Conservation (phyloP, 2,888 invertebrate species). For the Drosophila ochracea region DNA sequence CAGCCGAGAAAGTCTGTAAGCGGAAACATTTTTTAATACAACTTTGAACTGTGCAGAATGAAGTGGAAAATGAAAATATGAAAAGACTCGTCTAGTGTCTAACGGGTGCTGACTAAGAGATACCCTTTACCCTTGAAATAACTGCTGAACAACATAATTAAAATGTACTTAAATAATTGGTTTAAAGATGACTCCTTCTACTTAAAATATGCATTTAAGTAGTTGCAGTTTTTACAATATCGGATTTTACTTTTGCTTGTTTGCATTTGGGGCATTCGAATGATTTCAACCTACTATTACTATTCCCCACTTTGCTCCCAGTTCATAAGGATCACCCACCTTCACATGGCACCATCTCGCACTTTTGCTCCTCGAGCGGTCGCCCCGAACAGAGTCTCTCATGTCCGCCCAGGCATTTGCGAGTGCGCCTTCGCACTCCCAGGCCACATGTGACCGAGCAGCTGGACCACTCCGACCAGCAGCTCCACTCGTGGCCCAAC, state of each 20-base stretch:
- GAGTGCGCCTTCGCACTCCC: conserved; percentile 89
- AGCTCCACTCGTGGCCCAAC: conserved; percentile 88
- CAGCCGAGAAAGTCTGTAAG: conserved; percentile 89
- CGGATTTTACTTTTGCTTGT: neutral
- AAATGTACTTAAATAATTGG: neutral
- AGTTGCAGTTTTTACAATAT: neutral
- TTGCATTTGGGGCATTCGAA: neutral
- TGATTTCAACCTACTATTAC: neutral
- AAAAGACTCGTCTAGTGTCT: neutral
- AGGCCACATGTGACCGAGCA: conserved; percentile 91
- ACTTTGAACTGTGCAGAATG: neutral
- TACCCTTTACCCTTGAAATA: neutral
- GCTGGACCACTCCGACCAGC: conserved; percentile 94
- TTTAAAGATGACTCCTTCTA: neutral
- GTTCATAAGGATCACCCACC: conserved; percentile 82
- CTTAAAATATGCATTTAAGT: neutral
- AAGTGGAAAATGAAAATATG: neutral
- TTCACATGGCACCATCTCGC: conserved; percentile 89
- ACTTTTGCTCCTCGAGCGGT: conserved; percentile 88
- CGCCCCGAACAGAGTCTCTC: conserved; percentile 88
- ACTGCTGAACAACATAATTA: neutral
- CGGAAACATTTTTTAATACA: conserved; percentile 22
- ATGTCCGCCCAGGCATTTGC: conserved; percentile 88
- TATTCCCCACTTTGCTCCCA: neutral
- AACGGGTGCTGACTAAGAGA: neutral